Base-by-base conservation (phyloP, 2,888 invertebrate genomes). In the Platycheirus rosarum region DNA sequence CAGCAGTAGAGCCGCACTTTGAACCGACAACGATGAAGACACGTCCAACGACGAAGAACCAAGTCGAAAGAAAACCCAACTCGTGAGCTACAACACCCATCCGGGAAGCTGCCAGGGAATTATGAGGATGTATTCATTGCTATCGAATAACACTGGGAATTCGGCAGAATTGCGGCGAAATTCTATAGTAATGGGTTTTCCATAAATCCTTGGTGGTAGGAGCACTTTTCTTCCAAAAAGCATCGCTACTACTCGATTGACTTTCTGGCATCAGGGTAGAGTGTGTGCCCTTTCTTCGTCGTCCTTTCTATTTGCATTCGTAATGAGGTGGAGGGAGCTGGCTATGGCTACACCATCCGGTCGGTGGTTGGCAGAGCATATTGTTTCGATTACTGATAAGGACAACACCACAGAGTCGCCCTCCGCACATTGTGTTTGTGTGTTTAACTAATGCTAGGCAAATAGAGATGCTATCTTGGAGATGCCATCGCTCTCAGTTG, bases 91-190 rank as follows among this genome's bases (percentile, higher is more conserved):
- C 14, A 26, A 3, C 32, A 13, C 20, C 18, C 32, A 18, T 18
- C 46, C 20, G 29, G 46, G 18, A 26, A 46, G 63, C 57, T 65
- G 80, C 40, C 60, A 75, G 42, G 18, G 70, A 76, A 82, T 82
- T 82, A 82, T 62, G 62, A 76, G 71, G 62, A 76, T 82, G 66
- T 77, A 73, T 82, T 82, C 82, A 77, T 82, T 68, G 82, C 48
- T 82, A 82, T 82, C 82, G 68, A 82, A 82, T 82, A 68, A 82
- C 82, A 77, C 77, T 77, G 11, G 71, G 63, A 73, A 73, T 62
- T 76, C 48, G 46, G 77, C 53, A 53, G 57, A 63, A 82, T n/a
- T 26, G 14, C 57, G 40, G 14, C 57, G 40, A 40, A 57, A 23
- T 66, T 68, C 63, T 57, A 71, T 65, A 70, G 76, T 66, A 63